phyloP scores from a whole-genome alignment of 2,113 vertebrate species.

The Bujurquina vittata region DNA sequence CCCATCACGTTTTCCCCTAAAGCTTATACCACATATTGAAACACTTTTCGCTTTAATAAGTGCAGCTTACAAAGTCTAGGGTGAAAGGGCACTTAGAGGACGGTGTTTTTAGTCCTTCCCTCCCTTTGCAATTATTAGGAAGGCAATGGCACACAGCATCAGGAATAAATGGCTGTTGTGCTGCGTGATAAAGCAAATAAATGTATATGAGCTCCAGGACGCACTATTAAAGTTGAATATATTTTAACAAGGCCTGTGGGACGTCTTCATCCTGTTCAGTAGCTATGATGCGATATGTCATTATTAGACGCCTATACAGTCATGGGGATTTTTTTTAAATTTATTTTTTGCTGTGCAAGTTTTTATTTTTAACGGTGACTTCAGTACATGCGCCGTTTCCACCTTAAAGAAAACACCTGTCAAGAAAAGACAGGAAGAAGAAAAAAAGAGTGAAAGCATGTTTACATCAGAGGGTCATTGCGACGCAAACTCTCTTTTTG shows the following conservation, averaged over 20 bases:
- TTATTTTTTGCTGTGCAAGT: background rate
- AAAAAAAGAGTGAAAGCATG: background rate
- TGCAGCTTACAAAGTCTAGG: slow-evolving; percentile 91
- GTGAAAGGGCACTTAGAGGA: slow-evolving; percentile 97
- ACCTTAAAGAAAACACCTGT: slow-evolving; percentile 14
- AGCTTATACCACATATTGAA: slow-evolving; percentile 93
- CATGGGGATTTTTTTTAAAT: background rate
- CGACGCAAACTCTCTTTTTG: background rate
- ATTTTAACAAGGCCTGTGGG: slow-evolving; percentile 5
- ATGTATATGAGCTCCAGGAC: slow-evolving; percentile 16
- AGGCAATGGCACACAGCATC: slow-evolving; percentile 50
- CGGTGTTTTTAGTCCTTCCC: slow-evolving; percentile 86
- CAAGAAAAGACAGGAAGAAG: background rate
- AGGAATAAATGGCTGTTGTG: slow-evolving; percentile 37
- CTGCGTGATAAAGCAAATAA: slow-evolving; percentile 39
- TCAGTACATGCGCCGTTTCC: background rate
- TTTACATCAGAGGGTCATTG: background rate
- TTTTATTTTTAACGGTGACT: background rate
- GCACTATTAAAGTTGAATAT: background rate
- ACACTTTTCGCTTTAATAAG: slow-evolving; percentile 99
- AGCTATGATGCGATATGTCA: slow-evolving; percentile 15
- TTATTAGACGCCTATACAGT: background rate
- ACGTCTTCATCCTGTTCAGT: slow-evolving; percentile 17
- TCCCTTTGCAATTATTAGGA: slow-evolving; percentile 73
- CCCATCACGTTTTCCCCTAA: slow-evolving; percentile 72